Conservation (phyloP, 1,140 invertebrate genomes). For the Zelostemma sp. region DNA sequence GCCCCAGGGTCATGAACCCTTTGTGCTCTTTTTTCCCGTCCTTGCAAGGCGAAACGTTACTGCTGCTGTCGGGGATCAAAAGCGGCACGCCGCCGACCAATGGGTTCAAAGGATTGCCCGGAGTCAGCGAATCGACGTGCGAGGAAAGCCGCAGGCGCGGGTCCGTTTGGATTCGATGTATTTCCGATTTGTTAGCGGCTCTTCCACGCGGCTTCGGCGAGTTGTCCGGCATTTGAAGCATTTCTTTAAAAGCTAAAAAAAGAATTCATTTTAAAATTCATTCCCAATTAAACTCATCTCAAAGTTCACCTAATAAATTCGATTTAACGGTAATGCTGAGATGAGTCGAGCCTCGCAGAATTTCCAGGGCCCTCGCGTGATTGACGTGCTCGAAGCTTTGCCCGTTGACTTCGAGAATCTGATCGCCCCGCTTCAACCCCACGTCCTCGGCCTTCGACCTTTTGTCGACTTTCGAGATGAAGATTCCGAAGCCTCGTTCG, state of each 20-base stretch:
- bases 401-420: constrained; percentile 97
- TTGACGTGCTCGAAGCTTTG: constrained; percentile 95
- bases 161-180: constrained; percentile 75
- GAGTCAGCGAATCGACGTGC: constrained; percentile 68
- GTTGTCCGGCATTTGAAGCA: constrained; percentile 88
- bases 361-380: constrained; percentile 90
- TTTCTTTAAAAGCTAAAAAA: constrained; percentile 81
- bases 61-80: constrained; percentile 61
- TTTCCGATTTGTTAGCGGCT: constrained; percentile 72
- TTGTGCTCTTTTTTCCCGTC: constrained; percentile 80
- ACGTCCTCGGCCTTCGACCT: constrained; percentile 95
- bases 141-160: constrained; percentile 76
- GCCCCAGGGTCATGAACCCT: constrained; percentile 90
- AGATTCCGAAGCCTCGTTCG: constrained; percentile 92
- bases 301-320: constrained; percentile 87
- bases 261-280: no score
- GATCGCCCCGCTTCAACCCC: constrained; percentile 97
- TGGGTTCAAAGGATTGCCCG: constrained; percentile 62
- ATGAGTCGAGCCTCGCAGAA: constrained; percentile 93
- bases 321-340: constrained; percentile 97
- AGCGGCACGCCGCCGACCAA: constrained; percentile 60
- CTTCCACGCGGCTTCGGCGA: constrained; percentile 78
- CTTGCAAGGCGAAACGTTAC: constrained; percentile 65
- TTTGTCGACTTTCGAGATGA: constrained; percentile 94
- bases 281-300: no score